A percentile compares a stretch with the other conserved stretches of the same genome.
These are phyloP conservation scores for Ips typographus DNA, from an alignment of 1,140 invertebrate species.

Conservation along the genomic window DNA sequence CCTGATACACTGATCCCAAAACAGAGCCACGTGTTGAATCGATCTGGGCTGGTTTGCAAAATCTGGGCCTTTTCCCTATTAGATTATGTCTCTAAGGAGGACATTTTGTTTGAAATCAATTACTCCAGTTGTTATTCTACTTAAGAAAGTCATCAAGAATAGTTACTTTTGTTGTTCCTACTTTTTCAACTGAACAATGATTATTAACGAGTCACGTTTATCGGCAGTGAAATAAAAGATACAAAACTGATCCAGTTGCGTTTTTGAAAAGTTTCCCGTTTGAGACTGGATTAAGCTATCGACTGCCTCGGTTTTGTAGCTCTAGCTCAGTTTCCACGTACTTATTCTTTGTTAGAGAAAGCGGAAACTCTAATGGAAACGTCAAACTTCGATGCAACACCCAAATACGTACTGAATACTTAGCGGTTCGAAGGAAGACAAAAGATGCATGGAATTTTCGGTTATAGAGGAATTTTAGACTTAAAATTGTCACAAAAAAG, in stretches of 20 bases:
- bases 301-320: neutral
- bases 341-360: neutral
- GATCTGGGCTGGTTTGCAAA: conserved; percentile 9
- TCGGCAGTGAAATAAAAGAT: too few species aligned
- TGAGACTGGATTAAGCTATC: conserved; percentile 7
- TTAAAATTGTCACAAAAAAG: too few species aligned
- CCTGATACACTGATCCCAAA: conserved; percentile 5
- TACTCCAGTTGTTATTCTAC: too few species aligned
- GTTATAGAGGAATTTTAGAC: too few species aligned
- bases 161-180: too few species aligned
- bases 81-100: conserved; percentile 14
- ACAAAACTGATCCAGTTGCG: neutral
- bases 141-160: too few species aligned
- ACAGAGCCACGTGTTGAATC: conserved; percentile 25
- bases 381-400: conserved; percentile 13
- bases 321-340: neutral
- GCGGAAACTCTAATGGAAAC: conserved; percentile 22
- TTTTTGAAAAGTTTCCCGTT: conserved; percentile 11
- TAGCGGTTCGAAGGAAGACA: too few species aligned
- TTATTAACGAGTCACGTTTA: too few species aligned
- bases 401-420: neutral
- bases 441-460: too few species aligned
- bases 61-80: conserved; percentile 22
- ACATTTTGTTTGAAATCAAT: too few species aligned
- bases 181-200: too few species aligned